Evolutionary conservation across 2,888 invertebrate genomes (phyloP), one percentile per base, ranked within the genome.

Genomic region (Andrena dorsata): DNA sequence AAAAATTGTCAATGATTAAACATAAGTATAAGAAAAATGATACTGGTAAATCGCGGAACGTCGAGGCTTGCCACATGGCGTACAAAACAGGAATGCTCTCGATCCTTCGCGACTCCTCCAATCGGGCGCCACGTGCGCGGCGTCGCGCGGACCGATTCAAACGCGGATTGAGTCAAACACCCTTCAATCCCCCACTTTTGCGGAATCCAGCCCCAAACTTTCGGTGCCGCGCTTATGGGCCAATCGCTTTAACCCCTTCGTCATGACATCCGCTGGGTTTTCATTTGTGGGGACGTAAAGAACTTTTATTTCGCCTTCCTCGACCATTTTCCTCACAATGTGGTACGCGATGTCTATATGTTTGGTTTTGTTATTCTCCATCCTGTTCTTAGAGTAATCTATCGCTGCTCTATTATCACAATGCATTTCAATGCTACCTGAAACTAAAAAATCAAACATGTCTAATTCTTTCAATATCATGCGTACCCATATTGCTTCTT

Each of bases 121-220:
- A 32, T 1, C 32, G 32, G 32, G 7, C 32, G 32, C 7, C 1
- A 7, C 32, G 32, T 32, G 2, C 32, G 7, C 32, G 7, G 2
- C 7, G 32, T 32, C 7, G 32, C 32, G 32, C 1, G 30, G 30
- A 7, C 1, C 6, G 6, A 7, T 30, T 30, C 3, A 7, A 30
- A 7, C 0, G 0, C 7, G 30, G 6, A 30, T 30, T 32, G 30
- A 32, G 30, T 0, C 30, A 32, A 32, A 32, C 7, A 7, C 30
- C 16, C 49, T 49, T 66, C 66, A 66, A 51, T 66, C 51, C 51
- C 30, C 51, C 66, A 66, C 66, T 66, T 66, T 66, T 66, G 51
- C 30, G 66, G 8, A 51, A 28, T 66, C 51, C 16, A 66, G 10
- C 2, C 51, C 28, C n/a, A 66, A 1, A 3, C 2, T 51, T 41